phyloP scores from a whole-genome alignment of 2,888 invertebrate species.

The Panzeria rudis region DNA sequence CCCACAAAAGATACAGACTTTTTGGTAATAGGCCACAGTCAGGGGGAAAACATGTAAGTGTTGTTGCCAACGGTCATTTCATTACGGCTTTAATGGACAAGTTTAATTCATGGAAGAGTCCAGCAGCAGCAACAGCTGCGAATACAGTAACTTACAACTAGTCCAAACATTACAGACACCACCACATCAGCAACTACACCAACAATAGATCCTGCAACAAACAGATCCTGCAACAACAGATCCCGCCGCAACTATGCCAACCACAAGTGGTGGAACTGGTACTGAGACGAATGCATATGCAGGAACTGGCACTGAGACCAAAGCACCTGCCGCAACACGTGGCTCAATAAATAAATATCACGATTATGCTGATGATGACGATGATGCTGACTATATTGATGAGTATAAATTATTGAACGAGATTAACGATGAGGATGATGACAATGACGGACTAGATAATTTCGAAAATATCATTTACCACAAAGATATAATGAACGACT shows the following conservation, averaged over 20 bases:
- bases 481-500: slow-evolving; percentile 60
- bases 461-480: slow-evolving; percentile 1
- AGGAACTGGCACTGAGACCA: too few relatives aligned
- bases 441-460: background rate
- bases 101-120: slow-evolving; percentile 70
- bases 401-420: slow-evolving; percentile 11
- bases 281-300: too few relatives aligned
- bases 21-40: slow-evolving; percentile 63
- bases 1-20: slow-evolving; percentile 28
- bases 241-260: too few relatives aligned
- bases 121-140: slow-evolving; percentile 54
- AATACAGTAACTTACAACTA: slow-evolving; percentile 12
- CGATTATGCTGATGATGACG: background rate
- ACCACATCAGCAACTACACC: background rate
- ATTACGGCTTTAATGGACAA: slow-evolving; percentile 74
- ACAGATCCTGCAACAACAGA: too few relatives aligned
- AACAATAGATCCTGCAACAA: background rate
- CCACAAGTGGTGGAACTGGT: too few relatives aligned
- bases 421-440: background rate
- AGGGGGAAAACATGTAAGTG: slow-evolving; percentile 71
- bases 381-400: slow-evolving; percentile 13
- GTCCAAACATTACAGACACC: background rate
- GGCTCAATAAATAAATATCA: background rate
- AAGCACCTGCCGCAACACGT: background rate
- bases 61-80: slow-evolving; percentile 75